These are phyloP conservation scores for Timandra comae DNA, from an alignment of 2,888 invertebrate species.

Conservation along the genomic window DNA sequence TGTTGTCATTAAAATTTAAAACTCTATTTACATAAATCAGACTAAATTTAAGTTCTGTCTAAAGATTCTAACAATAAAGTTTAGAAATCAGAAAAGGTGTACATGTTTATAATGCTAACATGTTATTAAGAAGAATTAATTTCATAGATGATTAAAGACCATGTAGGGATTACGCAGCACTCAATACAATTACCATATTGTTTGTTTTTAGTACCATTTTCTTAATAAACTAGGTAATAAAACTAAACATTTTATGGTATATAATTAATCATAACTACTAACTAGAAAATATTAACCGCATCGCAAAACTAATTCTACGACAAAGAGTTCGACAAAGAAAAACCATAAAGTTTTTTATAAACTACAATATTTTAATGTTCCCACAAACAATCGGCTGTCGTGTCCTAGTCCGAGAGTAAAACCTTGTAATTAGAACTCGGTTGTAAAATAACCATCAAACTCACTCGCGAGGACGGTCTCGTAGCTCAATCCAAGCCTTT, in stretches of 20 bases:
- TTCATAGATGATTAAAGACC: too few relatives aligned
- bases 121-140: too few relatives aligned
- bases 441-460: conserved; percentile 73
- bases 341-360: conserved; percentile 54
- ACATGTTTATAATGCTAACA: too few relatives aligned
- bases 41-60: too few relatives aligned
- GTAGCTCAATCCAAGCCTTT: conserved; percentile 34
- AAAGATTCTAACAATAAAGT: too few relatives aligned
- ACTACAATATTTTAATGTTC: conserved; percentile 44
- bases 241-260: conserved; percentile 16
- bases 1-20: too few relatives aligned
- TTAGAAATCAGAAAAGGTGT: too few relatives aligned
- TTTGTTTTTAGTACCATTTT: too few relatives aligned
- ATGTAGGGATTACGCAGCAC: too few relatives aligned
- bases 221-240: too few relatives aligned
- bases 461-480: conserved; percentile 54
- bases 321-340: conserved; percentile 55
- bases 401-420: conserved; percentile 60
- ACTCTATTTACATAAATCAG: too few relatives aligned
- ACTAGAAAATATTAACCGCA: conserved; percentile 20
- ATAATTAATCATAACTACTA: conserved; percentile 22
- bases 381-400: conserved; percentile 55
- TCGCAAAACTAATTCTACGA: conserved; percentile 47
- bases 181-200: too few relatives aligned
- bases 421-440: conserved; percentile 68